Conservation (phyloP, 2,888 invertebrate genomes). For the Zygogramma bicolorata region DNA sequence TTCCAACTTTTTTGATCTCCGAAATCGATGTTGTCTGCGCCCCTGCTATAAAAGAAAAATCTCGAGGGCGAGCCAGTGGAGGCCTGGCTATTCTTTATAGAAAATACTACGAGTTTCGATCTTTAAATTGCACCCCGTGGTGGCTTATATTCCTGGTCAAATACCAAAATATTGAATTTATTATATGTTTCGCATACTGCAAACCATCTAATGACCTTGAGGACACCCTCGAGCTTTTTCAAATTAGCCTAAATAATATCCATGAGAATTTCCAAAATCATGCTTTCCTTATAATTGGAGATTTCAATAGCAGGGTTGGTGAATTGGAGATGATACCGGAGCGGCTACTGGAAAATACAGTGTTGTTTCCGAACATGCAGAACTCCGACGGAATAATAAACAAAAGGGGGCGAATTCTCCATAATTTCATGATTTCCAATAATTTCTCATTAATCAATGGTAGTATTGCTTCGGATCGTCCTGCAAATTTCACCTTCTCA, state of each 20-base stretch:
- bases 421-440: not conserved
- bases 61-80: too few species aligned
- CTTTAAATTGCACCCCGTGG: too few species aligned
- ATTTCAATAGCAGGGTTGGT: too few species aligned
- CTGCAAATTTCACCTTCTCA: conserved; percentile 17
- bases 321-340: too few species aligned
- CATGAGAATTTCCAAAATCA: too few species aligned
- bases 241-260: too few species aligned
- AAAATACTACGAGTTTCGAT: conserved; percentile 1
- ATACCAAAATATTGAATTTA: not conserved
- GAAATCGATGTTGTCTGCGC: not conserved
- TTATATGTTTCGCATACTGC: not conserved
- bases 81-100: not conserved
- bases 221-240: too few species aligned
- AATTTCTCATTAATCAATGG: conserved; percentile 9
- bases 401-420: too few species aligned
- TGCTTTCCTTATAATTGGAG: too few species aligned
- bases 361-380: conserved; percentile 11
- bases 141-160: not conserved
- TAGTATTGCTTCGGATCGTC: not conserved
- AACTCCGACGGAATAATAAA: conserved; percentile 8
- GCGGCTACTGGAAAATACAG: too few species aligned
- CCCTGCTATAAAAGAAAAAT: not conserved
- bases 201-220: too few species aligned
- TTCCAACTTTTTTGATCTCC: conserved; percentile 6